A percentile compares a stretch with the other conserved stretches of the same genome.
phyloP scores from a whole-genome alignment of 2,113 vertebrate species.

The Capreolus pygargus region DNA sequence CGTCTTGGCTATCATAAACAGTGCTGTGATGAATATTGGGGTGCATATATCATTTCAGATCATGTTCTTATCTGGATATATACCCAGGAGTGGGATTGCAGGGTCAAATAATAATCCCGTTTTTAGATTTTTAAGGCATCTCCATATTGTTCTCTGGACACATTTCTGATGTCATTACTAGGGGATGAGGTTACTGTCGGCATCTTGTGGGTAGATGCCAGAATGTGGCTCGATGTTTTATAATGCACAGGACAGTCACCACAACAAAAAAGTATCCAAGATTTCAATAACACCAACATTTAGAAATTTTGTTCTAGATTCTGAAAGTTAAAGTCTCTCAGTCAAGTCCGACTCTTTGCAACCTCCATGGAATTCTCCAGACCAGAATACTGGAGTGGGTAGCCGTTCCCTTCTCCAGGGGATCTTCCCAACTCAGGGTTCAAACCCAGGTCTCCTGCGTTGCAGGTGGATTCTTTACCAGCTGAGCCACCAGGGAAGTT shows the following conservation, averaged over 20 bases:
- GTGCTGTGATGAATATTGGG: not conserved
- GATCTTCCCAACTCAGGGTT: not conserved
- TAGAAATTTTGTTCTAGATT: not conserved
- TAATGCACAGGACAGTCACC: fast-evolving
- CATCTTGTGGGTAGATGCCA: not conserved
- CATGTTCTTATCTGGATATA: not conserved
- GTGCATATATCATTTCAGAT: not conserved
- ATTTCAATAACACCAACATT: not conserved
- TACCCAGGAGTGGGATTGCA: not conserved
- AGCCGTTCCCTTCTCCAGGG: not conserved
- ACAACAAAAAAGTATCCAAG: not conserved
- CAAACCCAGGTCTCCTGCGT: not conserved
- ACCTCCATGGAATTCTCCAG: not conserved
- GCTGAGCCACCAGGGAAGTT: not conserved
- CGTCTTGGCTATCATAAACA: not conserved
- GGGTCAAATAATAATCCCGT: not conserved
- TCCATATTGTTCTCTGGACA: not conserved
- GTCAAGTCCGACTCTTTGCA: not conserved
- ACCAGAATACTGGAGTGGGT: not conserved
- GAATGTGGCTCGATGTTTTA: not conserved
- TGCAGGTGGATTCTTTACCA: not conserved
- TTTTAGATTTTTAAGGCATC: not conserved
- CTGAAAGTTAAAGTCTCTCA: not conserved
- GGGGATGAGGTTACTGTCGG: not conserved
- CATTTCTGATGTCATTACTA: not conserved